A percentile compares a stretch with the other conserved stretches of the same genome.
phyloP scores from a whole-genome alignment of 1,140 invertebrate genomes.

The Zaprionus camerounensis region DNA sequence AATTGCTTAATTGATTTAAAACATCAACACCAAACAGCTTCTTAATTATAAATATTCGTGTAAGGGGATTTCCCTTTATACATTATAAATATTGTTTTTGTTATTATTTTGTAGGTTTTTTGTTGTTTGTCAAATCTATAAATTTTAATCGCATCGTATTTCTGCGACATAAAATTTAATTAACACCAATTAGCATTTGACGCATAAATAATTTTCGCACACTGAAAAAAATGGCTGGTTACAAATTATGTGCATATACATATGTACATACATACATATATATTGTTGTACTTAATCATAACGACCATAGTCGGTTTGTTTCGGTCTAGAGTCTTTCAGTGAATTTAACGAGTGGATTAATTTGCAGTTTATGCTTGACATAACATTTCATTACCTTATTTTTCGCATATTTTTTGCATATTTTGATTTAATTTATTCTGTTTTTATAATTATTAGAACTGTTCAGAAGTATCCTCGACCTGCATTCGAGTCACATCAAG shows the following conservation, averaged over 20 bases:
- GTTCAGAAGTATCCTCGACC: not conserved
- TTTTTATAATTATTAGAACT: not conserved
- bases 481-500: not conserved
- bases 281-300: constrained; percentile 32
- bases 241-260: constrained; percentile 1
- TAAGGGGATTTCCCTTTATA: not conserved
- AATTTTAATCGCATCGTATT: constrained; percentile 39
- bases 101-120: constrained; percentile 2
- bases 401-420: not conserved
- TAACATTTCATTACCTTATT: constrained; percentile 32
- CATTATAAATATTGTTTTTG: constrained; percentile 15
- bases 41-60: not conserved
- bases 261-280: constrained; percentile 37
- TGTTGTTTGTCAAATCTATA: constrained; percentile 28
- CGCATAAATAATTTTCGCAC: constrained; percentile 10
- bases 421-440: constrained; percentile 7
- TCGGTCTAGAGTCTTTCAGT: not conserved
- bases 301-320: constrained; percentile 6
- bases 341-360: constrained; percentile 34
- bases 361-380: constrained; percentile 23
- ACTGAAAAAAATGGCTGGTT: constrained; percentile 18
- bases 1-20: constrained; percentile 21
- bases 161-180: constrained; percentile 56
- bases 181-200: constrained; percentile 50
- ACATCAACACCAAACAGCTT: not conserved